Evolutionary conservation across 2,888 invertebrate genomes (phyloP).

Genomic region (Catonia carolina): DNA sequence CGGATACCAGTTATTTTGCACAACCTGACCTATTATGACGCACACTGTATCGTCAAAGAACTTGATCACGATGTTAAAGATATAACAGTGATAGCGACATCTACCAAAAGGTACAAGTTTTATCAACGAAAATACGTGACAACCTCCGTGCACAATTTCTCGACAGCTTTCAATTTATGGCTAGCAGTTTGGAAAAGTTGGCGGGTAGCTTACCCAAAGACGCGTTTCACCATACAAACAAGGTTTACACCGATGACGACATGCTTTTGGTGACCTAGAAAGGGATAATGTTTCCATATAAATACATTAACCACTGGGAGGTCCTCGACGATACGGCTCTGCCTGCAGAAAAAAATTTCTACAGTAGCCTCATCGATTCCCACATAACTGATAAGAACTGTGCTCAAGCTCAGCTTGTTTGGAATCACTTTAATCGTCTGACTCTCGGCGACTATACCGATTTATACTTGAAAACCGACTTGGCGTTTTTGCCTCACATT

Average conservation of each 20-base stretch:
- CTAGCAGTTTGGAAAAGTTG: too few relatives aligned
- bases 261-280: conserved; percentile 17
- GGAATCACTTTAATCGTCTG: conserved; percentile 34
- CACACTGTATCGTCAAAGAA: too few relatives aligned
- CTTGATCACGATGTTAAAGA: too few relatives aligned
- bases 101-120: too few relatives aligned
- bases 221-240: too few relatives aligned
- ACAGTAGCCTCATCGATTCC: conserved; percentile 27
- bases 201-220: too few relatives aligned
- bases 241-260: conserved; percentile 7
- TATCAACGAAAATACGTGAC: too few relatives aligned
- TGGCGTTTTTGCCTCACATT: conserved; percentile 36
- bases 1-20: too few relatives aligned
- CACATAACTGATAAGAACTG: conserved; percentile 31
- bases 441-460: conserved; percentile 35
- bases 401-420: conserved; percentile 34
- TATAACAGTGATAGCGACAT: too few relatives aligned
- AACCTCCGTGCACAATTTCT: too few relatives aligned
- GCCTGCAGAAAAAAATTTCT: conserved; percentile 33
- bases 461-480: conserved; percentile 37
- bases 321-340: conserved; percentile 27
- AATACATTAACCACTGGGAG: conserved; percentile 27
- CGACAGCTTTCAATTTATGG: too few relatives aligned
- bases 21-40: too few relatives aligned
- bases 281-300: conserved; percentile 31